These are phyloP conservation scores for Hoplodrina blanda DNA, from an alignment of 2,888 invertebrate genomes.

Conservation along the genomic window DNA sequence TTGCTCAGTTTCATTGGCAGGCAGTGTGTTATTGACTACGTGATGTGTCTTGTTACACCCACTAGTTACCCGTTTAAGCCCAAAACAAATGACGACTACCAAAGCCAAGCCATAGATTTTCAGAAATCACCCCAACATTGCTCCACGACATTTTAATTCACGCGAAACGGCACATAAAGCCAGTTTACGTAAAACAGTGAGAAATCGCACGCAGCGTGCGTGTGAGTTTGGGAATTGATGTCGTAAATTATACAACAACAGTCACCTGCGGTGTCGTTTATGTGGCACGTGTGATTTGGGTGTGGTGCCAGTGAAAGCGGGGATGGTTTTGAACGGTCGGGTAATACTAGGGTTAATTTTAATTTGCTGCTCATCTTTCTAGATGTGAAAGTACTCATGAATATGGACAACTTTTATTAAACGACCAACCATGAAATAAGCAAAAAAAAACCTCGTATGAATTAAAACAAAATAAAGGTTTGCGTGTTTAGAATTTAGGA, in stretches of 20 bases:
- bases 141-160: constrained; percentile 37
- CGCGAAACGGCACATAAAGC: constrained; percentile 25
- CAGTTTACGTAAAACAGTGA: constrained; percentile 29
- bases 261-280: constrained; percentile 64
- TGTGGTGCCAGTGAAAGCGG: constrained; percentile 39
- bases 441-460: no score
- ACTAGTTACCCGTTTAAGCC: no score
- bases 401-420: no score
- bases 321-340: neutral
- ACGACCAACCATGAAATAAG: no score
- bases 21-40: no score
- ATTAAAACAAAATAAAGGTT: no score
- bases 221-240: constrained; percentile 70
- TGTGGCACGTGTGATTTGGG: constrained; percentile 42
- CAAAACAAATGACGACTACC: neutral
- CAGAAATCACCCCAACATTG: neutral
- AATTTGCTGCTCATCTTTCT: no score
- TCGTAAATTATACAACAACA: constrained; percentile 72
- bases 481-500: no score
- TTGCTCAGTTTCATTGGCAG: no score
- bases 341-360: no score
- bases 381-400: no score
- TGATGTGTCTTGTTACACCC: no score
- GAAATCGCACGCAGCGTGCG: constrained; percentile 55
- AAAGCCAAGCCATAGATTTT: constrained; percentile 7